Conservation (phyloP, 2,113 vertebrate species). For the Malurus elegans region DNA sequence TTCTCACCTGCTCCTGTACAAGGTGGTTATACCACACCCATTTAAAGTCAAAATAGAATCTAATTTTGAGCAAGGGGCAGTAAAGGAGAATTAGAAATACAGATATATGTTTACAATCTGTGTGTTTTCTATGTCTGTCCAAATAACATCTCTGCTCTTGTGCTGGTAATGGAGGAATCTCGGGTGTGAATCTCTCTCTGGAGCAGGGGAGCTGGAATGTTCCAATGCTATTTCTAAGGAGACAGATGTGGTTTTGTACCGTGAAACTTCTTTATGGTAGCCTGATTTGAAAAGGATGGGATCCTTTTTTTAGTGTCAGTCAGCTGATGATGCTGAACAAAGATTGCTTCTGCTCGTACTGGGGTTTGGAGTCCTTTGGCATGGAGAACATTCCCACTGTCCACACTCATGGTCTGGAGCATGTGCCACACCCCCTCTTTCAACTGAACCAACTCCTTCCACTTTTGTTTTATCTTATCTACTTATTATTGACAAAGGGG, state of each 20-base stretch:
- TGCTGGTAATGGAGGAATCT: background rate
- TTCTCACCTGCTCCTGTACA: background rate
- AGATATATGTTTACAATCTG: background rate
- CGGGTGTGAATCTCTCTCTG: background rate
- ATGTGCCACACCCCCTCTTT: background rate
- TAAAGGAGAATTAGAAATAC: background rate
- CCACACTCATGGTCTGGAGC: background rate
- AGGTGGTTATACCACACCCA: background rate
- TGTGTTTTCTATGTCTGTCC: background rate
- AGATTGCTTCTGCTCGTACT: background rate
- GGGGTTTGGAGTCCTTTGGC: background rate
- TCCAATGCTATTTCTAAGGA: background rate
- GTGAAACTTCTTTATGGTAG: background rate
- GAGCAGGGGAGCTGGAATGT: background rate
- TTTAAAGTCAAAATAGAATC: background rate
- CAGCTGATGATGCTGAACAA: background rate
- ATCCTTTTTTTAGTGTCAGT: background rate
- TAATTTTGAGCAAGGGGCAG: background rate
- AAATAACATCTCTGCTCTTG: rapidly evolving
- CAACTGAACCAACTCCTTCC: background rate
- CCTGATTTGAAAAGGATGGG: background rate
- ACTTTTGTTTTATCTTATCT: background rate
- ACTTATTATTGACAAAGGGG: background rate
- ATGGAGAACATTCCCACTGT: background rate
- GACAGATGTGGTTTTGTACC: background rate